Base-by-base conservation (phyloP, 2,888 invertebrate species). In the Orthonevra nobilis region DNA sequence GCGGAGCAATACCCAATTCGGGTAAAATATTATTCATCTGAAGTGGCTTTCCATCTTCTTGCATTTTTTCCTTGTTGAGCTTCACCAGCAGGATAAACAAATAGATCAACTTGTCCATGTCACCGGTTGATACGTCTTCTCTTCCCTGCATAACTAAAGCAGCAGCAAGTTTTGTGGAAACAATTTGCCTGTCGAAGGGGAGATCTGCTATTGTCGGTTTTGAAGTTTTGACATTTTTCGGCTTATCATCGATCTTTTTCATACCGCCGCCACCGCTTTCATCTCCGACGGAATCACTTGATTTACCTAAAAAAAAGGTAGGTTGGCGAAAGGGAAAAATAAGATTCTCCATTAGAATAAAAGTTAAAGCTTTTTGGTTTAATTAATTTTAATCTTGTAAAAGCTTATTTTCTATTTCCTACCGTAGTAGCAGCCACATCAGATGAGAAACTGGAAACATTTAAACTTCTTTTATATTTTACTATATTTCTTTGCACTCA, bases 161-260 rank as follows among this genome's bases (percentile, higher is more conserved):
- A 20, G 92, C 93, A 0, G 96, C 95, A 87, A 96, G 93, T 86
- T 95, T 95, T 83, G 93, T 92, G 0, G 96, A 95, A 81, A 96
- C 94, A 56, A 94, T 92, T 20, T 93, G 92, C 83, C 95, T 94
- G 85, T 96, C 95, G 66, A 95, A 93, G 2, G 87, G 87, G 0
- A 92, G 90, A 26, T 94, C 94, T 34, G 83, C 83, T 34, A 92
- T 74, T 86, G 86, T 79, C 81, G 87, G 85, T 88, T 89, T 14
- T 0, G 46, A 15, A 88, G 90, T 81, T 89, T 89, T n/a, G 87
- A 17, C 61, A 40, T 36, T 86, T 66, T 87, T 87, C 1, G 85
- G 85, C 52, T 64, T 88, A 84, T 40, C 83, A 63, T 56, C 85
- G 81, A 36, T 84, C 83, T 26, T 85, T 40, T 63, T n/a, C n/a